Base-by-base conservation (phyloP, 2,113 vertebrate genomes). In the Corythoichthys intestinalis region DNA sequence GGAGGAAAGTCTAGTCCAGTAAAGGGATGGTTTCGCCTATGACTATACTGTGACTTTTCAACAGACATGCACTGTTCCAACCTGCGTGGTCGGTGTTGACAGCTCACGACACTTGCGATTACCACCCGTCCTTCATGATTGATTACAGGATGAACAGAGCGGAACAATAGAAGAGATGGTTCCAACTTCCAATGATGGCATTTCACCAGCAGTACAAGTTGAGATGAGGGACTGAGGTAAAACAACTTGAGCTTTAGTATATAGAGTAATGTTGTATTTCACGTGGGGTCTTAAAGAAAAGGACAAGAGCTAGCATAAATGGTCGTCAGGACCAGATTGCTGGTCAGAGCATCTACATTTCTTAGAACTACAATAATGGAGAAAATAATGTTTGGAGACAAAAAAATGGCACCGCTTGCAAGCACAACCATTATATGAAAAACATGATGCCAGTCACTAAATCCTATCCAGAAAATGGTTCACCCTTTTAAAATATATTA, bases 21-120 rank as follows among this genome's bases (percentile, higher is more conserved):
- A 44, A 63, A 69, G 71, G 62, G 72, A 80, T 80, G 17, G 66
- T 67, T 56, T 81, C 35, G 53, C 35, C 80, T 73, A 71, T 74
- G 66, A 49, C 78, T 78, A 77, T 79, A 60, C 73, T 81, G 83
- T 77, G 69, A 71, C 76, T 86, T 82, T 84, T 76, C 64, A 8
- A 69, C 56, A 64, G 86, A 88, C 87, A 80, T 47, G 4, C 71
- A 72, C 77, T 88, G 87, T 85, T 86, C 87, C 87, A 88, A 88
- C 85, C 86, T 17, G 50, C 61, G 7, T 8, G 76, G 66, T 61
- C 20, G 34, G 78, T 61, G 86, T 82, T 67, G 87, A 87, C 84
- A 88, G 85, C 78, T 80, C 17, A 35, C 41, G 59, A 69, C 75
- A 72, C 79, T 46, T 46, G 84, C 77, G 81, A 78, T 83, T 74